Evolutionary conservation across 2,113 vertebrate genomes (phyloP).

Genomic region (Urocitellus parryii): DNA sequence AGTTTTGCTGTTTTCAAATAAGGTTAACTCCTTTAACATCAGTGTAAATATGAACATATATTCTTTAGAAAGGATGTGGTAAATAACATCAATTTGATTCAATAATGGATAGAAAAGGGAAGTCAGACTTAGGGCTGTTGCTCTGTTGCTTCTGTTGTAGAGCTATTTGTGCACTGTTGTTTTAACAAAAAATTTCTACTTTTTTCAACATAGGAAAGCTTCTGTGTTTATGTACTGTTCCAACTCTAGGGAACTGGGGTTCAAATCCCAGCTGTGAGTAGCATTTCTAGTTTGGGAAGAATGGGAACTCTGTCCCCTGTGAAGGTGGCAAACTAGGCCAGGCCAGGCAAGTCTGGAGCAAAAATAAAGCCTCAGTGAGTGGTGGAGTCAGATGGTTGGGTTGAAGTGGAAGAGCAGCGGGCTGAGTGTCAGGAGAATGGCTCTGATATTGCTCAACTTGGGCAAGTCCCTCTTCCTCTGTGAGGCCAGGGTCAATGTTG

Average conservation of each 20-base stretch:
- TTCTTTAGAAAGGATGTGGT: not conserved
- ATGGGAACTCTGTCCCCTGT: not conserved
- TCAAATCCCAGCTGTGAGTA: not conserved
- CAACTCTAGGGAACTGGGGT: not conserved
- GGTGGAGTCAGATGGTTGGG: not conserved
- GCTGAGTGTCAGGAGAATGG: not conserved
- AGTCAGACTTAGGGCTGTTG: not conserved
- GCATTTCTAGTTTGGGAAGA: not conserved
- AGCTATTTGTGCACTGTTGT: constrained; percentile 27
- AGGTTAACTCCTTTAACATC: constrained; percentile 3
- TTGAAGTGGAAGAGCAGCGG: not conserved
- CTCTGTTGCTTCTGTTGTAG: not conserved
- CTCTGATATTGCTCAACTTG: not conserved
- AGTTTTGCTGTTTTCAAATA: constrained; percentile 48
- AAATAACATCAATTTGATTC: constrained; percentile 42
- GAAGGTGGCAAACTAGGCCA: not conserved
- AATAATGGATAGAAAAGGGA: not conserved
- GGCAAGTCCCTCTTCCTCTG: constrained; percentile 3
- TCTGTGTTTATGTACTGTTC: constrained; percentile 13
- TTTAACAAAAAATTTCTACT: constrained; percentile 18
- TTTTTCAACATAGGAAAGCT: not conserved
- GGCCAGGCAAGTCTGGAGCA: not conserved
- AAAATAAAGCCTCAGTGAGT: constrained; percentile 42
- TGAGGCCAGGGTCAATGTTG: not conserved
- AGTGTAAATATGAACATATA: not conserved